phyloP scores from a whole-genome alignment of 2,113 vertebrate species.

The Eretmochelys imbricata region DNA sequence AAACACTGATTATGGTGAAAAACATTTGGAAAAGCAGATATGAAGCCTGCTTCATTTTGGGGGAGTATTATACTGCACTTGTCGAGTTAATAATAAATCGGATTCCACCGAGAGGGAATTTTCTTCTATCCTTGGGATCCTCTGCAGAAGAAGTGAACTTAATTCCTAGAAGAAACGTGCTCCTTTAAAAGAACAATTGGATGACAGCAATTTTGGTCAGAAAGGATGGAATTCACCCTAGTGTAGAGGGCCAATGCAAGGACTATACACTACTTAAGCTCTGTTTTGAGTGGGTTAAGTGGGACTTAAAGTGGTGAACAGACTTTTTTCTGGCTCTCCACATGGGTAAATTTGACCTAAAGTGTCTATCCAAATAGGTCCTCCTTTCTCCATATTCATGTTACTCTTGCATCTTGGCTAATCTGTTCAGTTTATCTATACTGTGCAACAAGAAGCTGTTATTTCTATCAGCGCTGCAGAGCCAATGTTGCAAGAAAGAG shows the following conservation, averaged over 20 bases:
- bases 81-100: neutral
- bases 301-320: no score
- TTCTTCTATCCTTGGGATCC: neutral
- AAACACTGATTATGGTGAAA: constrained; percentile 21
- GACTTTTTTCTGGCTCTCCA: neutral
- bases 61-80: neutral
- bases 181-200: no score
- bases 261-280: neutral
- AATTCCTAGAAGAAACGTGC: neutral
- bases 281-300: no score
- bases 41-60: neutral
- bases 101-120: constrained; percentile 5
- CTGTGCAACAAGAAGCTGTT: neutral
- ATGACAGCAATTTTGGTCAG: neutral
- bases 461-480: neutral
- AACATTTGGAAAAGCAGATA: constrained; percentile 9
- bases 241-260: neutral
- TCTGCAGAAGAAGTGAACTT: neutral
- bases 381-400: neutral
- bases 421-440: neutral
- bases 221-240: neutral
- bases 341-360: neutral
- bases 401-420: neutral
- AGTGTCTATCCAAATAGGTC: neutral
- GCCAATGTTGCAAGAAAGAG: neutral